Conservation (phyloP, 2,797 vertebrate species). For the Alca torda region DNA sequence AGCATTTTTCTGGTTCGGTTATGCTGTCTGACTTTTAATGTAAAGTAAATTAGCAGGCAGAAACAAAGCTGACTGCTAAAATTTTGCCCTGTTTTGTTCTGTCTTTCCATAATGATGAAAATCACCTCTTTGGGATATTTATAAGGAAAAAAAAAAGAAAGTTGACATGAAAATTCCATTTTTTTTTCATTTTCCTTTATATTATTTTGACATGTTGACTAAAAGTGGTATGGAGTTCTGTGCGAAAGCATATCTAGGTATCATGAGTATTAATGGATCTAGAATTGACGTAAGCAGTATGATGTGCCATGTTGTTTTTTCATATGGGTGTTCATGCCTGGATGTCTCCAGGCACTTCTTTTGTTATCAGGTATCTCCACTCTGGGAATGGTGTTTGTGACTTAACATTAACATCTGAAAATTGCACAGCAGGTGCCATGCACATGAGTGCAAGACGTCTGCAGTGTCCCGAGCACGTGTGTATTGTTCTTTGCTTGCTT, state of each 20-base stretch:
- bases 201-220: neutral
- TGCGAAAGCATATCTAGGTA: neutral
- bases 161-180: fast-evolving
- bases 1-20: neutral
- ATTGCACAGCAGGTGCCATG: neutral
- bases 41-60: neutral
- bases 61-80: neutral
- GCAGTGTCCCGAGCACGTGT: fast-evolving
- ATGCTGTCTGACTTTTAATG: neutral
- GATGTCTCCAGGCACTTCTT: neutral
- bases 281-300: neutral
- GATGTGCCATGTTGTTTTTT: neutral
- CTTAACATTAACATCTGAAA: neutral
- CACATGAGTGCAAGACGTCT: neutral
- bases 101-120: neutral
- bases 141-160: neutral
- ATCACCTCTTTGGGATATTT: neutral
- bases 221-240: neutral
- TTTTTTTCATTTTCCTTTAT: neutral
- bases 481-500: neutral
- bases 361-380: neutral
- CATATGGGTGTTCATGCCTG: neutral
- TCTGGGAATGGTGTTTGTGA: neutral
- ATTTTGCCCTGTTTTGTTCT: neutral
- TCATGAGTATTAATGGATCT: neutral